Evolutionary conservation across 2,113 vertebrate genomes (phyloP).

Genomic region (Vireo altiloquus): DNA sequence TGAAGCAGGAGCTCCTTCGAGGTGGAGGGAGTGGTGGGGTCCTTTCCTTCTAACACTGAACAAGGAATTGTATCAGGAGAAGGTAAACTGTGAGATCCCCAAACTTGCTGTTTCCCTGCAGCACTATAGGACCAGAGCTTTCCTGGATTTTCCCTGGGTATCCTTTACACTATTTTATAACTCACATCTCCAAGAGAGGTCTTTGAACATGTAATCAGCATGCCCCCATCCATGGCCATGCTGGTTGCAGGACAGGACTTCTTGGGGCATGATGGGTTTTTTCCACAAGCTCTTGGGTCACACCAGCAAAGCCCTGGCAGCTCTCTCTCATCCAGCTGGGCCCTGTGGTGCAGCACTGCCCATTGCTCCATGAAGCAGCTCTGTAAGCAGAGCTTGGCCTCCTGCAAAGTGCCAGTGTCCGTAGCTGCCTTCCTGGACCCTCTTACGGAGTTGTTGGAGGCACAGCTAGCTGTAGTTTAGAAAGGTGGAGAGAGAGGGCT

Average conservation of each 20-base stretch:
- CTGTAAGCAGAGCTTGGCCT: not conserved
- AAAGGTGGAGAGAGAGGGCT: not conserved
- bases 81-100: not conserved
- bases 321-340: not conserved
- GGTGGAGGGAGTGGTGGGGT: not conserved
- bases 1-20: not conserved
- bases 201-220: not conserved
- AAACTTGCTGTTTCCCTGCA: not conserved
- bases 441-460: not conserved
- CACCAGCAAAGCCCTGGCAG: not conserved
- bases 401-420: not conserved
- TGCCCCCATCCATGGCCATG: not conserved
- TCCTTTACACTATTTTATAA: not conserved
- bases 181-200: not conserved
- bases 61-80: not conserved
- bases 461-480: not conserved
- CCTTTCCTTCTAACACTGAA: not conserved
- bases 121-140: not conserved
- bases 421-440: fast-evolving
- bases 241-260: not conserved
- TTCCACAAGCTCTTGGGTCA: not conserved
- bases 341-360: not conserved
- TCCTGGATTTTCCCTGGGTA: not conserved
- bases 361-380: not conserved
- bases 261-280: not conserved